Percentiles rank a stretch among this genome's conserved stretches.
These are phyloP conservation scores for Hetaerina titia DNA, from an alignment of 2,888 invertebrate genomes.

Conservation along the genomic window DNA sequence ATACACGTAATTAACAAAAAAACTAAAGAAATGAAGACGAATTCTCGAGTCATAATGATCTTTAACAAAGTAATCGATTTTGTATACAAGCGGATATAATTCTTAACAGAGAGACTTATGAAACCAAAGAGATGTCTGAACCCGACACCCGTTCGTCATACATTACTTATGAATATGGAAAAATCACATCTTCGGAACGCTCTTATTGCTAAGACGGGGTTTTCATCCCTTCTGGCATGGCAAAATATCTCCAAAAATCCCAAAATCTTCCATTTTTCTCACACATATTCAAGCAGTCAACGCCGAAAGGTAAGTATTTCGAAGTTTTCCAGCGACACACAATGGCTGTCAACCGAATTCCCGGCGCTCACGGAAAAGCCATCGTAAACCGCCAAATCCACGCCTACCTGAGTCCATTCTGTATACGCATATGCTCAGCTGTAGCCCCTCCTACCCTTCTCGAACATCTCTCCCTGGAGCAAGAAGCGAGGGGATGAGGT, in stretches of 20 bases:
- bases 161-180: too few species aligned
- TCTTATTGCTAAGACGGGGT: too few species aligned
- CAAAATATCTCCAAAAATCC: not conserved
- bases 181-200: too few species aligned
- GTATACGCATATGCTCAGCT: not conserved
- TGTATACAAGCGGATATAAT: too few species aligned
- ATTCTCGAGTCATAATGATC: too few species aligned
- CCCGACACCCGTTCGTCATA: too few species aligned
- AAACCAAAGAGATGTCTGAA: too few species aligned
- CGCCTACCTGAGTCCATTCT: not conserved
- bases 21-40: too few species aligned
- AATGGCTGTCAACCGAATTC: not conserved
- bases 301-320: not conserved
- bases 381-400: constrained; percentile 32
- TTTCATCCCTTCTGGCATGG: not conserved
- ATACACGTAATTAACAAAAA: too few species aligned
- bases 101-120: too few species aligned
- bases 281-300: not conserved
- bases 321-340: not conserved
- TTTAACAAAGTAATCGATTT: too few species aligned
- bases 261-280: not conserved
- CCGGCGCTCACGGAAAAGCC: not conserved
- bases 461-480: not conserved
- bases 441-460: not conserved
- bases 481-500: not conserved